Evolutionary conservation across 2,888 invertebrate species (phyloP), one percentile per base, ranked within the genome.

Genomic region (Anodontia alba): DNA sequence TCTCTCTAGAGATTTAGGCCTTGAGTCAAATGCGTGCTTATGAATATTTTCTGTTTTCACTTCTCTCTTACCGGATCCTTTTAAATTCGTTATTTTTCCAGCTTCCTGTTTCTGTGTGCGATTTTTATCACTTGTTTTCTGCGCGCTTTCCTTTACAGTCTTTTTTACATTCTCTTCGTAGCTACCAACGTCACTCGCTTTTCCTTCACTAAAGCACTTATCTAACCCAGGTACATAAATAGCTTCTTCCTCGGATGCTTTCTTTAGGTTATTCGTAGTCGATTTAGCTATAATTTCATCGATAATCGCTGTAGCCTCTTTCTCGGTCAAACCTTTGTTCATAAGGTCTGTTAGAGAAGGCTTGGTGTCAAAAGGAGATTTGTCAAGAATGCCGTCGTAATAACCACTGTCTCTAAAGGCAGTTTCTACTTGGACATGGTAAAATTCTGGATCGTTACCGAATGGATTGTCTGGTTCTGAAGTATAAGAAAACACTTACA

Each of bases 381-480:
- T 72, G 66, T 79, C 78, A 7, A 79, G 12, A 20, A 70, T 62
- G 29, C 83, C 83, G 67, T 86, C 86, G 51, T 86, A 86, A 43
- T 86, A 86, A 1, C 86, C 86, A 51, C 86, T 86, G 71, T 86
- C 86, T 66, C 86, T 71, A 62, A 85, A 85, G 5, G n/a, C 62
- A 2, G 73, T 49, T 38, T 83, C 84, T 33, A 69, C 67, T 23
- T 80, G 85, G 1, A 85, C 82, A 29, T 78, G 82, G 68, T 70
- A 85, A 46, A 85, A 85, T 31, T 85, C 85, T 23, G 74, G 77
- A 43, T 85, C 85, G 46, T 85, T 69, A 1, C 85, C 85, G 67
- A 85, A 85, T 46, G 81, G 76, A 57, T 85, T 85, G 23, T 74
- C 77, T 15, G 84, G 73, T 46, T 85, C 85, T 85, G 76, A 38